Evolutionary conservation across 2,113 vertebrate genomes (phyloP).

Genomic region (Macrotis lagotis): DNA sequence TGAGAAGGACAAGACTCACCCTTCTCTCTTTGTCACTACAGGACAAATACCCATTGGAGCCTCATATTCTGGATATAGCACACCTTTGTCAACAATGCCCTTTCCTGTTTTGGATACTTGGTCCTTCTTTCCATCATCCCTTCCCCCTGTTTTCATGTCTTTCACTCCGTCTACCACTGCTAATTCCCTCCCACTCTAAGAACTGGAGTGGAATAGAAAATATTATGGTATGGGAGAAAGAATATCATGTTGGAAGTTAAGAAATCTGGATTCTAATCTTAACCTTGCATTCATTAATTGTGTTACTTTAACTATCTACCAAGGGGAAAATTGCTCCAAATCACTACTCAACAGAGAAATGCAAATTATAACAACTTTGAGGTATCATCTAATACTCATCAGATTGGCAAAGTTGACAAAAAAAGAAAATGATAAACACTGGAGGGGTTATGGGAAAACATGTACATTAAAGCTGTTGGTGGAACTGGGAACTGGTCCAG

Average conservation of each 20-base stretch:
- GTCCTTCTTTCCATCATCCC: not conserved
- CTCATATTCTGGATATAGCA: not conserved
- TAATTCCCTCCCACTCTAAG: not conserved
- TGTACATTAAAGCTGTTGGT: not conserved
- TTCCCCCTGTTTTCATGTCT: not conserved
- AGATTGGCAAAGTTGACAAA: not conserved
- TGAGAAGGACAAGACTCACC: not conserved
- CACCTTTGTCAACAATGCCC: not conserved
- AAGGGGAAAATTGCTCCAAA: not conserved
- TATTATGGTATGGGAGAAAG: constrained; percentile 4
- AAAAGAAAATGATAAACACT: not conserved
- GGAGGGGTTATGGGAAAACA: not conserved
- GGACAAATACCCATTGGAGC: constrained; percentile 23
- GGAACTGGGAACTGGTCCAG: not conserved
- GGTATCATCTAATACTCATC: not conserved
- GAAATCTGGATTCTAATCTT: not conserved
- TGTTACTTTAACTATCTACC: not conserved
- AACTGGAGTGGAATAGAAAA: not conserved
- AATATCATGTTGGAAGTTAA: not conserved
- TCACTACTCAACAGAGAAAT: not conserved
- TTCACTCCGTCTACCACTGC: not conserved
- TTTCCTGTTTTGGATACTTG: constrained; percentile 17
- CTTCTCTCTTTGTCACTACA: constrained; percentile 26
- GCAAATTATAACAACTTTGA: not conserved
- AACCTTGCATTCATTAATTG: not conserved